Percentiles rank a stretch among this genome's conserved stretches.
Evolutionary conservation across 2,113 vertebrate species (phyloP).

Genomic region (Bufo gargarizans): DNA sequence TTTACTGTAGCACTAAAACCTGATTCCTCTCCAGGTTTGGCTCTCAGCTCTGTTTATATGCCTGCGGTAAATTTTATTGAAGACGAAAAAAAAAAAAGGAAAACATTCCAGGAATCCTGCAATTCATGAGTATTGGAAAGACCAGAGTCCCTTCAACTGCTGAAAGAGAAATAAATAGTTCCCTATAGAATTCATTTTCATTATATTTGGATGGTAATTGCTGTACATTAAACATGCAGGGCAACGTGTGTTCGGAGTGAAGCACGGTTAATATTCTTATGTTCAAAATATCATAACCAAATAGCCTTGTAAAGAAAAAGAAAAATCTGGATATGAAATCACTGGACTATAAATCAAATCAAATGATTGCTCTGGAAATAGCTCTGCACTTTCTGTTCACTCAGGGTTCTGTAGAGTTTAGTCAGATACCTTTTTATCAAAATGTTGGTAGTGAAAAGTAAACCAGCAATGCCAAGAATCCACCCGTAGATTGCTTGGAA

Average conservation of each 20-base stretch:
- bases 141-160: conserved; percentile 61
- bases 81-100: conserved; percentile 60
- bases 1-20: conserved; percentile 64
- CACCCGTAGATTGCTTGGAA: not conserved
- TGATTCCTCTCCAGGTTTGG: conserved; percentile 61
- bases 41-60: conserved; percentile 67
- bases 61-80: conserved; percentile 65
- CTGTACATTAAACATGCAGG: conserved; percentile 39
- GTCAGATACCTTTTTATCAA: not conserved
- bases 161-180: conserved; percentile 55
- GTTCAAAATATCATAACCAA: conserved; percentile 27
- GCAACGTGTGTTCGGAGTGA: conserved; percentile 34
- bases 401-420: not conserved
- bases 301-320: conserved; percentile 39
- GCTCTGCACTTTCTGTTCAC: not conserved
- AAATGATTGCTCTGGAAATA: conserved; percentile 8
- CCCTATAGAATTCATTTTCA: conserved; percentile 39
- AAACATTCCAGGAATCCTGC: conserved; percentile 60
- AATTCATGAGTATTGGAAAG: conserved; percentile 61
- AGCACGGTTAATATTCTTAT: conserved; percentile 29
- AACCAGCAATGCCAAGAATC: not conserved
- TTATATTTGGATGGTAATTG: conserved; percentile 47
- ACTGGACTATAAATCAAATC: conserved; percentile 18
- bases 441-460: not conserved
- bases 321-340: conserved; percentile 36